Evolutionary conservation across 2,888 invertebrate species (phyloP).

Genomic region (Hemithea aestivaria): DNA sequence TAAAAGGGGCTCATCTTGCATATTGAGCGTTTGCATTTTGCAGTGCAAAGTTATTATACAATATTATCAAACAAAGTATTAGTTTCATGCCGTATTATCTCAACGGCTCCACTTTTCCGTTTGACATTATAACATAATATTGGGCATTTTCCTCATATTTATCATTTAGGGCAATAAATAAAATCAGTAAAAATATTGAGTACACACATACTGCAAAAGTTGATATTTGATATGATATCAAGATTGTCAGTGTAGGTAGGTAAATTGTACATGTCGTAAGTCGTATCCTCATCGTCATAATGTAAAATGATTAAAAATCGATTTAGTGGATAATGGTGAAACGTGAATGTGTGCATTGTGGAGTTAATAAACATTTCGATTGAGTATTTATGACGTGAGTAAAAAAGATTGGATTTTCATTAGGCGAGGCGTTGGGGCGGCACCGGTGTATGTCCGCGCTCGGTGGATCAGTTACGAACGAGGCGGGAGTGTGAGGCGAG

Average conservation of each 20-base stretch:
- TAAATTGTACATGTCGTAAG: too few species aligned
- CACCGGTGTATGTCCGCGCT: constrained; percentile 58
- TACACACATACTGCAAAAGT: not conserved
- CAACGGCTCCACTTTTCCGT: not conserved
- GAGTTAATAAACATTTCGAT: constrained; percentile 33
- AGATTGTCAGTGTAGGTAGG: not conserved
- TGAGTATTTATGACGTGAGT: constrained; percentile 49
- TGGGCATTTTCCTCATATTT: constrained; percentile 2
- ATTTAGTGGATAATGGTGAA: constrained; percentile 6
- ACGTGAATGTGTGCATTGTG: not conserved
- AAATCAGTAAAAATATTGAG: not conserved
- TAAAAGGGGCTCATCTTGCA: constrained; percentile 2
- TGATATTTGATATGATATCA: constrained; percentile 1
- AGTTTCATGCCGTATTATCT: not conserved
- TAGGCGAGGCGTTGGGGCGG: constrained; percentile 75
- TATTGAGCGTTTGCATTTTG: too few species aligned
- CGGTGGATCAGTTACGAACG: constrained; percentile 40
- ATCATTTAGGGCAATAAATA: constrained; percentile 5
- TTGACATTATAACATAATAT: not conserved
- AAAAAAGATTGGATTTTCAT: constrained; percentile 73
- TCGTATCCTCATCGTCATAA: too few species aligned
- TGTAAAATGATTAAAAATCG: constrained; percentile 1
- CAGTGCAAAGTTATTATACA: too few species aligned
- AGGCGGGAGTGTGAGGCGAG: constrained; percentile 38
- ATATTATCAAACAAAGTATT: too few species aligned